phyloP scores from a whole-genome alignment of 2,888 invertebrate genomes.

The Clusia tigrina region DNA sequence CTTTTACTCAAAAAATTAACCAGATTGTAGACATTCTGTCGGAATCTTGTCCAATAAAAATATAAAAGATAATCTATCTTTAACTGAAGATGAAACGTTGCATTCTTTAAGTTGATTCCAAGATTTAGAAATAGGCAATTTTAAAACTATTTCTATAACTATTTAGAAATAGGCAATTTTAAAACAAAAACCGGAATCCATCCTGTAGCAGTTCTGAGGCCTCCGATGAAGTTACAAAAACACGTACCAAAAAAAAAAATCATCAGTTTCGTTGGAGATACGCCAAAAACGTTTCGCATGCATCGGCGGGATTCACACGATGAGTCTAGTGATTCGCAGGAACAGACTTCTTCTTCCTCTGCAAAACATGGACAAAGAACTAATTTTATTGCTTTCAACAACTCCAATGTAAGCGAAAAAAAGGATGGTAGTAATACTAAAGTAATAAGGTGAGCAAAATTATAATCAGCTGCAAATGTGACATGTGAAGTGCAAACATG shows the following conservation, averaged over 20 bases:
- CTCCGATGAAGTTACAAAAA: constrained; percentile 85
- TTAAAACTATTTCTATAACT: constrained; percentile 50
- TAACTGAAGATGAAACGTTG: constrained; percentile 25
- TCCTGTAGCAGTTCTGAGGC: constrained; percentile 95
- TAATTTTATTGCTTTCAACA: constrained; percentile 54
- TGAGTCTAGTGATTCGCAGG: constrained; percentile 86
- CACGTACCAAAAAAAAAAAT: constrained; percentile 79
- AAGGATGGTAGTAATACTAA: constrained; percentile 55
- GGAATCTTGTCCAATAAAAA: background rate
- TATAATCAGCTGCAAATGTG: too few species aligned
- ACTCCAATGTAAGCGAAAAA: constrained; percentile 48
- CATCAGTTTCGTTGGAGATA: constrained; percentile 72
- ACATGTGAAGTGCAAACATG: too few species aligned
- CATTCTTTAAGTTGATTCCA: constrained; percentile 55
- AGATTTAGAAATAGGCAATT: constrained; percentile 59
- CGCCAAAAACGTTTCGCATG: constrained; percentile 71
- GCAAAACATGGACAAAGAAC: constrained; percentile 48
- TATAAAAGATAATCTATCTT: too few species aligned
- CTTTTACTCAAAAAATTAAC: constrained; percentile 53
- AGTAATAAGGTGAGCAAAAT: constrained; percentile 49
- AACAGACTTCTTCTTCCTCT: constrained; percentile 66
- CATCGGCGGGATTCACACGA: constrained; percentile 81
- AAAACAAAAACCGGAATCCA: constrained; percentile 77
- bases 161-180: constrained; percentile 59
- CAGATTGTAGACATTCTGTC: constrained; percentile 47